Evolutionary conservation across 2,797 vertebrate genomes (phyloP), one percentile per base, ranked within the genome.

Genomic region (Geotrypetes seraphini): DNA sequence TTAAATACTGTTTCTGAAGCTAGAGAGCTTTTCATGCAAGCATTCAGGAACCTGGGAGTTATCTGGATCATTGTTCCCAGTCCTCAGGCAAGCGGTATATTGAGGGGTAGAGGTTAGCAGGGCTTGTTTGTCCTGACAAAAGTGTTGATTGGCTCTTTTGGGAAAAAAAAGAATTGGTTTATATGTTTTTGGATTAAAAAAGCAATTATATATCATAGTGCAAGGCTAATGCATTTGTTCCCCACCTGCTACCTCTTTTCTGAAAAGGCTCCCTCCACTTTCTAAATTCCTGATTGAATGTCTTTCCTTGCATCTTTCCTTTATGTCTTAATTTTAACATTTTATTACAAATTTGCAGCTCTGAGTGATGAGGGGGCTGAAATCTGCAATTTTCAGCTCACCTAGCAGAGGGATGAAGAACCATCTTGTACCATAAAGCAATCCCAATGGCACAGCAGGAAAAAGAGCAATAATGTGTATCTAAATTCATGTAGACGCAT

Each of bases 91-190:
- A n/a, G n/a, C n/a, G n/a, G n/a, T n/a, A n/a, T n/a, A n/a, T n/a
- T n/a, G 12, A 2, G 21, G 17, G 21, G 32, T 10, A 4, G 12
- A 12, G 16, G 15, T 10, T 33, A 8, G 12, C 15, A 7, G 12
- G 12, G 22, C 19, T 24, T 1, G 1, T 1, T 2, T 2, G 1
- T 10, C 4, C n/a, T 16, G 3, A 0, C 12, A 7, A 31, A n/a
- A n/a, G n/a, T n/a, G n/a, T 2, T 27, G 4, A 6, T 2, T 20
- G 31, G 12, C 17, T 32, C 21, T n/a, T 1, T 0, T 0, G 5
- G 4, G n/a, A 16, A 14, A 24, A 23, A 30, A 4, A 16, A 4
- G 25, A 12, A 11, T 16, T 27, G 5, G 10, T 16, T 4, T 7
- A 6, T 7, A 33, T 6, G 28, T 12, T 36, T 25, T 31, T 3